Conservation (phyloP, 2,888 invertebrate genomes). For the Noctua fimbriata region DNA sequence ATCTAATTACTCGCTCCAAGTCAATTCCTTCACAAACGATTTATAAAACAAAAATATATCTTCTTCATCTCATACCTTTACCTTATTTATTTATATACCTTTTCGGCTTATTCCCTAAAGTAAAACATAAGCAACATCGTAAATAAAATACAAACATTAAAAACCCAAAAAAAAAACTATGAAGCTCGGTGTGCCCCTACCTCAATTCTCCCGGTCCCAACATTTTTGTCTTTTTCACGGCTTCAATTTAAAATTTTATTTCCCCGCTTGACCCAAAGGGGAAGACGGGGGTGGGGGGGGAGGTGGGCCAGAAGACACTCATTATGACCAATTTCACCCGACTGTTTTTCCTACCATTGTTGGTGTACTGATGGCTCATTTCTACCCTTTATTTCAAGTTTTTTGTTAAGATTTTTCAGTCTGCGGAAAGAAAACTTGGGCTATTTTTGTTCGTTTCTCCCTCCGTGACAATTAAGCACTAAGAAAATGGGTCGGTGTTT, state of each 20-base stretch:
- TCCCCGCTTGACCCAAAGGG: slow-evolving; percentile 86
- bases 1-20: no score
- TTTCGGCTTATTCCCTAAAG: not conserved
- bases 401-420: slow-evolving; percentile 75
- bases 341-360: slow-evolving; percentile 83
- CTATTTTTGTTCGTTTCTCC: slow-evolving; percentile 61
- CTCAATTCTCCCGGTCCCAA: slow-evolving; percentile 72
- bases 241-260: slow-evolving; percentile 89
- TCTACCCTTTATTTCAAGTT: slow-evolving; percentile 80
- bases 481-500: slow-evolving; percentile 68
- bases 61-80: no score
- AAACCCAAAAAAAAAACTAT: slow-evolving; percentile 24
- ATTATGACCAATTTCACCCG: slow-evolving; percentile 89
- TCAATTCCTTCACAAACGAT: not conserved
- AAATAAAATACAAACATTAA: not conserved
- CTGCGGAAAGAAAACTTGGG: slow-evolving; percentile 68
- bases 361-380: slow-evolving; percentile 82
- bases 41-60: no score
- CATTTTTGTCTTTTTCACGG: slow-evolving; percentile 87
- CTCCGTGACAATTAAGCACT: slow-evolving; percentile 68
- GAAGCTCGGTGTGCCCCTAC: slow-evolving; percentile 41
- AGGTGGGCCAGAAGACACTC: slow-evolving; percentile 80
- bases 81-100: not conserved
- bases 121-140: not conserved
- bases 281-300: slow-evolving; percentile 67